These are phyloP conservation scores for Calameuta pallipes DNA, from an alignment of 2,888 invertebrate species.

Conservation along the genomic window DNA sequence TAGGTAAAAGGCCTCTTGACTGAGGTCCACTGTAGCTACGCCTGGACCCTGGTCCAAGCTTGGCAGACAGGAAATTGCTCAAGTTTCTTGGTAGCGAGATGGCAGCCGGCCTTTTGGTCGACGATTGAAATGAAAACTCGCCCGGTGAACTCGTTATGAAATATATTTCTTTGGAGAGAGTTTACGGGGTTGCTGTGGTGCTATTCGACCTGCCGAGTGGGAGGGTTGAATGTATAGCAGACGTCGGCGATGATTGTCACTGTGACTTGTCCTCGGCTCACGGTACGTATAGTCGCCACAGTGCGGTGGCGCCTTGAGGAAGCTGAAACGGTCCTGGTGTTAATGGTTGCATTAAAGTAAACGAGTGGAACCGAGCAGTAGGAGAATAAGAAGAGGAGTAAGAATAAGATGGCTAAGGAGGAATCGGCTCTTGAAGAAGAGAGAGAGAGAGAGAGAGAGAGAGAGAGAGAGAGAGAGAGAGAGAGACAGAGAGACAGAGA, in stretches of 20 bases:
- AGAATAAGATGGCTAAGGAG: neutral
- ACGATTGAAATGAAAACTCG: slow-evolving; percentile 45
- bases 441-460: neutral
- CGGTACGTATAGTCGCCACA: neutral
- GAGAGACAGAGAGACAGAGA: neutral
- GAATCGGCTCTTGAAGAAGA: neutral
- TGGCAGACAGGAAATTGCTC: slow-evolving; percentile 54
- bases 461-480: neutral
- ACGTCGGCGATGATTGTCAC: neutral
- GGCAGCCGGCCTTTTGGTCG: slow-evolving; percentile 20
- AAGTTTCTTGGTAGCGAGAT: slow-evolving; percentile 45
- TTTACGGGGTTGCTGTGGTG: neutral
- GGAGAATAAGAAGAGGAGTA: slow-evolving; percentile 17
- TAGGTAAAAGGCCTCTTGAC: neutral
- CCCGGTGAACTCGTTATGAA: slow-evolving; percentile 25
- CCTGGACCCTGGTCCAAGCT: neutral
- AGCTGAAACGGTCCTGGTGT: slow-evolving; percentile 23
- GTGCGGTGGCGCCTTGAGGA: neutral
- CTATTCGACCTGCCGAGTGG: neutral
- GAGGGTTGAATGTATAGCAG: neutral
- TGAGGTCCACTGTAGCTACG: neutral
- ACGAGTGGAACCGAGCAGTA: slow-evolving; percentile 39
- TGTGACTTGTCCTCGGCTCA: slow-evolving; percentile 6
- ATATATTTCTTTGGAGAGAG: slow-evolving; percentile 17
- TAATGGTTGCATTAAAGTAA: slow-evolving; percentile 60